A percentile compares a stretch with the other conserved stretches of the same genome.
Conservation (phyloP, 2,888 invertebrate genomes). For the Noctua janthina region DNA sequence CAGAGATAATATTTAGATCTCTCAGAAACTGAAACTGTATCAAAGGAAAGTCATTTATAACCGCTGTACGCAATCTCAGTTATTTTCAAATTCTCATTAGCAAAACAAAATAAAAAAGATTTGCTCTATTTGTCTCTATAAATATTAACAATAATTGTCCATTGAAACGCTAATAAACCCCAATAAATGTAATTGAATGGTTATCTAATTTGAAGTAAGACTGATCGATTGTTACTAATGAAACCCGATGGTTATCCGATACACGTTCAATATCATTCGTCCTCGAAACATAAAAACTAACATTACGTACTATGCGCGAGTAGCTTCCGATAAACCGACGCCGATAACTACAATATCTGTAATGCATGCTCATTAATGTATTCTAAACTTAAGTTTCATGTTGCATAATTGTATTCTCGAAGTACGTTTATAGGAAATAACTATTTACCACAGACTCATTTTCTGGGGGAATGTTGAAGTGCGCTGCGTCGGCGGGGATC, state of each 20-base stretch:
- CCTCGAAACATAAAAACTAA: constrained; percentile 74
- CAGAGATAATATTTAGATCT: constrained; percentile 56
- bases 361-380: constrained; percentile 41
- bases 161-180: constrained; percentile 14
- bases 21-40: constrained; percentile 31
- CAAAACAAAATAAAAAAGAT: constrained; percentile 7
- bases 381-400: constrained; percentile 31
- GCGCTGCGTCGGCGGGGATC: constrained; percentile 42
- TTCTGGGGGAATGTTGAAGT: constrained; percentile 55
- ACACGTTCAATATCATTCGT: constrained; percentile 69
- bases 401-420: constrained; percentile 12
- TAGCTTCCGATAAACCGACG: constrained; percentile 74
- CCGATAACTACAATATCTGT: constrained; percentile 61
- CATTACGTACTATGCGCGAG: constrained; percentile 39
- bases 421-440: constrained; percentile 50
- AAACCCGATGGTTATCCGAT: constrained; percentile 59
- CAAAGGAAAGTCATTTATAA: constrained; percentile 28
- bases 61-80: constrained; percentile 13
- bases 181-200: constrained; percentile 19
- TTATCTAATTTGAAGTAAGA: constrained; percentile 45
- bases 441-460: constrained; percentile 16
- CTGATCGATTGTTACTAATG: constrained; percentile 62
- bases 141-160: constrained; percentile 3
- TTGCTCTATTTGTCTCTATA: background rate
- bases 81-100: constrained; percentile 9